Base-by-base conservation (phyloP, 2,797 vertebrate genomes). In the Columba guinea region DNA sequence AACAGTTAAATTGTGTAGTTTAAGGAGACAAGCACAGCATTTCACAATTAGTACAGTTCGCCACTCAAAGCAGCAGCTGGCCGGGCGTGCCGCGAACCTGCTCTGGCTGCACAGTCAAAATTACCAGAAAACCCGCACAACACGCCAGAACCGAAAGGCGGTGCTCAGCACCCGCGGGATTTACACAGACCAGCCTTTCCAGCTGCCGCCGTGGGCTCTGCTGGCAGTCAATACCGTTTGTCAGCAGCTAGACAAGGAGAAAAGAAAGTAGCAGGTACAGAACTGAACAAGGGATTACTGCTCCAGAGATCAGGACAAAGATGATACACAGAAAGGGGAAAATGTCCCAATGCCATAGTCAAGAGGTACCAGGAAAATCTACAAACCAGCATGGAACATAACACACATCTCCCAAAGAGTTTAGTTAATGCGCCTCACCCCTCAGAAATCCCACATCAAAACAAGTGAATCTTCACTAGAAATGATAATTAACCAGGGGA, bases 351-450 rank as follows among this genome's bases (percentile, higher is more conserved):
- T 5, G 8, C 44, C 17, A 20, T 11, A 56, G 74, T 55, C 23
- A 49, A 78, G 21, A 70, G 24, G 67, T 27, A 41, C 7, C 28
- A 24, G 28, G 26, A 30, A 24, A 5, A 9, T 0, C 5, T 20
- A 67, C 1, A 12, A 41, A 60, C 53, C 0, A n/a, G 16, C 2
- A 1, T 0, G 0, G 52, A 77, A 60, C 20, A 14, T 5, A 70
- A 56, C 0, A 1, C 9, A 10, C 3, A 7, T 11, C 17, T 51
- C 65, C 35, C 24, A 35, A 35, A 49, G 26, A 53, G 37, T 68
- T 71, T 10, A 39, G 16, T 30, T n/a, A 64, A 37, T 2, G 26
- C 18, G 65, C n/a, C n/a, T 76, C 35, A 22, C 24, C 27, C 70
- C 63, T 60, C 82, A 70, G 64, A 67, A 91, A 63, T 16, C 28